phyloP scores from a whole-genome alignment of 2,797 vertebrate genomes.

The Limosa lapponica region DNA sequence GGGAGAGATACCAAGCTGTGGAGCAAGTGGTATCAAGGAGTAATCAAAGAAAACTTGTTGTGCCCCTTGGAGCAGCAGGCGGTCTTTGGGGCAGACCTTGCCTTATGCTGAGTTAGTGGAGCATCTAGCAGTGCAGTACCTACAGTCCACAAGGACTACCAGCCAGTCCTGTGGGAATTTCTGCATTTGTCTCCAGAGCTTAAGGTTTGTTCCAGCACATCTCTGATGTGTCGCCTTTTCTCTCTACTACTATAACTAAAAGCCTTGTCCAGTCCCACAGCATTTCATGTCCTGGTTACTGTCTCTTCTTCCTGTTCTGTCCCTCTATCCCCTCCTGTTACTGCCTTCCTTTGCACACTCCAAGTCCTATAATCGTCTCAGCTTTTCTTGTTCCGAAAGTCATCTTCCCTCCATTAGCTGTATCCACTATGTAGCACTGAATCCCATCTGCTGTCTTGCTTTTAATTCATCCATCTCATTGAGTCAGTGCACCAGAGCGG shows the following conservation, averaged over 20 bases:
- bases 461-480: background rate
- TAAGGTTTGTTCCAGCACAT: fast-evolving
- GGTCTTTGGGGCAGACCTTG: background rate
- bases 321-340: background rate
- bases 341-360: background rate
- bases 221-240: background rate
- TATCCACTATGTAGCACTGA: background rate
- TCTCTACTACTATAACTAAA: background rate
- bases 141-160: background rate
- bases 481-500: background rate
- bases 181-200: background rate
- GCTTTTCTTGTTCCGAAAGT: background rate
- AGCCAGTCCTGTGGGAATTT: background rate
- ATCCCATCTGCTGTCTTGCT: background rate
- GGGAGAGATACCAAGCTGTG: background rate
- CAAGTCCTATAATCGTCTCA: background rate
- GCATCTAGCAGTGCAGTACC: background rate
- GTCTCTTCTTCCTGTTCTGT: background rate
- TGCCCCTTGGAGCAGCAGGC: background rate
- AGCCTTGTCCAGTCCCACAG: background rate
- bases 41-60: background rate
- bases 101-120: background rate
- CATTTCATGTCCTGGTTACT: background rate
- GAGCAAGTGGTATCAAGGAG: background rate
- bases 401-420: background rate